Conservation (phyloP, 2,888 invertebrate genomes). For the Ditylenchus weischeri region DNA sequence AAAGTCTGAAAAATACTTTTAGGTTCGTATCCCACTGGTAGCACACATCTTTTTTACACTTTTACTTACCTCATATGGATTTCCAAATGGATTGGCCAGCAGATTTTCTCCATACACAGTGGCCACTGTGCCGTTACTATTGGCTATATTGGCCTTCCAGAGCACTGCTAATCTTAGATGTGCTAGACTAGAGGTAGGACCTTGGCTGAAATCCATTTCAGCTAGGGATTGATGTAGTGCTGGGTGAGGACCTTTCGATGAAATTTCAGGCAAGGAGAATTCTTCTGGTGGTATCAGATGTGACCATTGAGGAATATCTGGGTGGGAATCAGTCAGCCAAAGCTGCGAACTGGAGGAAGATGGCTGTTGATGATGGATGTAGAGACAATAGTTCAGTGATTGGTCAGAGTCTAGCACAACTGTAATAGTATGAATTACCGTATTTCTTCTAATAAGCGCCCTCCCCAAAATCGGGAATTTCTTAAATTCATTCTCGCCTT, state of each 20-base stretch:
- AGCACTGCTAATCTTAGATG: constrained; percentile 14
- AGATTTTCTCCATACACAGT: constrained; percentile 21
- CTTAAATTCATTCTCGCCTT: too few relatives aligned
- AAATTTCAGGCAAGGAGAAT: neutral
- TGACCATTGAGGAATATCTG: constrained; percentile 17
- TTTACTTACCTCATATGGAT: too few relatives aligned
- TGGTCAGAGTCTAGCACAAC: constrained; percentile 13
- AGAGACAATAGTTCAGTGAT: constrained; percentile 18
- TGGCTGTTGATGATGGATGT: neutral
- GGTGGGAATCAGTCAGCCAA: constrained; percentile 2
- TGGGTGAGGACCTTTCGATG: neutral
- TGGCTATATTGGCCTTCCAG: constrained; percentile 19
- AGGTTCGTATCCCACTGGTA: too few relatives aligned
- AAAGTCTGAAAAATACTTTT: too few relatives aligned
- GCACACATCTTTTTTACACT: too few relatives aligned
- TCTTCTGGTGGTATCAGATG: constrained; percentile 9
- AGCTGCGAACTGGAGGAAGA: neutral
- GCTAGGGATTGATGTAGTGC: neutral
- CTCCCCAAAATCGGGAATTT: too few relatives aligned
- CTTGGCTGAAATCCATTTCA: neutral
- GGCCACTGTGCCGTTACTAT: constrained; percentile 19
- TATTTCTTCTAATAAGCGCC: too few relatives aligned
- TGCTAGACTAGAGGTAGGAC: neutral
- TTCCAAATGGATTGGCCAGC: constrained; percentile 4
- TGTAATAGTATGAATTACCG: neutral